phyloP scores from a whole-genome alignment of 2,797 vertebrate species.

The Notamacropus eugenii region DNA sequence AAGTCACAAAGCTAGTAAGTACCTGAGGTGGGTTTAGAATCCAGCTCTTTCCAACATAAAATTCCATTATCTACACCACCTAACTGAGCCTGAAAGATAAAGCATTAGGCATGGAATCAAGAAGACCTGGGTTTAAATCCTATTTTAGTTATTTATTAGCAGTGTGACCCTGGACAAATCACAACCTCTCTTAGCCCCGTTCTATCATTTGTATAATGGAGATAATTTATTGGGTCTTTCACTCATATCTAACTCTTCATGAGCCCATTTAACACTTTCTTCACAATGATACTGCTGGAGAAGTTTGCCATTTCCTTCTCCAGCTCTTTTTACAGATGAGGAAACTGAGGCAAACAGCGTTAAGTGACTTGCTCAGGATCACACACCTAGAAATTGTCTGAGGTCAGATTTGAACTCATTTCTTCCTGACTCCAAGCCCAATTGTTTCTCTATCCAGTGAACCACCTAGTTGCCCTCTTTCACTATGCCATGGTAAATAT shows the following conservation, averaged over 20 bases:
- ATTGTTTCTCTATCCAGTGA: background rate
- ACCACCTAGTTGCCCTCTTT: background rate
- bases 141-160: background rate
- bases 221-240: background rate
- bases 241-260: background rate
- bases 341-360: background rate
- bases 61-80: background rate
- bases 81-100: background rate
- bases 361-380: background rate
- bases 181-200: background rate
- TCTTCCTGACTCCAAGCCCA: background rate
- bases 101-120: background rate
- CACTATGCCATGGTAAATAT: background rate
- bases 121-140: no score
- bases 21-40: background rate
- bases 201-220: background rate
- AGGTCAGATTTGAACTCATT: background rate
- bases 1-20: background rate
- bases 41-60: background rate
- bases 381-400: background rate
- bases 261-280: background rate
- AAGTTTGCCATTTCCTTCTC: background rate
- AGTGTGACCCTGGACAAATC: background rate
- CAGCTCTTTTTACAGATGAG: background rate
- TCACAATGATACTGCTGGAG: background rate